Base-by-base conservation (phyloP, 1,140 invertebrate species). In the Coptotermes formosanus region DNA sequence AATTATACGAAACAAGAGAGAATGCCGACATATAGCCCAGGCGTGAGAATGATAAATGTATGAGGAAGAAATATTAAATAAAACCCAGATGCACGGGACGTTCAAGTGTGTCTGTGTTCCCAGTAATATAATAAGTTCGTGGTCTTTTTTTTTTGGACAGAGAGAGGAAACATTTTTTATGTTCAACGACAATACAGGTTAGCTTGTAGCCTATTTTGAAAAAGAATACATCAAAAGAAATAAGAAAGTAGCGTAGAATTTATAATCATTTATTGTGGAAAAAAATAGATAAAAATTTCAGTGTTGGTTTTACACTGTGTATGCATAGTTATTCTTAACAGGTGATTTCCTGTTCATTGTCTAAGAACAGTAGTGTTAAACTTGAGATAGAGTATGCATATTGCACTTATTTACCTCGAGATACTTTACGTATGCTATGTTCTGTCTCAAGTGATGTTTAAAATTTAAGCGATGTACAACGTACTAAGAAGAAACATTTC, bases 1-100 rank as follows among this genome's bases (percentile, higher is more conserved):
- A 75, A n/a, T 75, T 75, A 30, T 30, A 30, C 64, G 64, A 75
- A 75, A 75, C 11, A 14, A 25, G 14, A 75, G 64, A 75, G 64
- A 75, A 23, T 64, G 21, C 59, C 9, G 64, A 30, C 25, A 75
- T 2, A 59, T 23, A 14, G 64, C 16, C 59, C n/a, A 75, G n/a
- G 64, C 25, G 64, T 8, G 25, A 75, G 64, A 30, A 75, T 75
- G 64, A 30, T 30, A 75, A 75, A 75, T 75, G 25, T 25, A 16
- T 30, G 64, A 75, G 64, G 30, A 75, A 30, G 64, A 75, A 75
- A n/a, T 75, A 75, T 75, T 75, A 75, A 30, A 75, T 75, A 75
- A 75, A 30, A 75, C 64, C 3, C n/a, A 75, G 64, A 75, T 75
- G 25, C n/a, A 14, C 64, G 30, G 64, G 8, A 30, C 64, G 64